Percentiles rank a stretch among this genome's conserved stretches.
These are phyloP conservation scores for Scytalopus superciliaris DNA, from an alignment of 2,113 vertebrate species.

Conservation along the genomic window DNA sequence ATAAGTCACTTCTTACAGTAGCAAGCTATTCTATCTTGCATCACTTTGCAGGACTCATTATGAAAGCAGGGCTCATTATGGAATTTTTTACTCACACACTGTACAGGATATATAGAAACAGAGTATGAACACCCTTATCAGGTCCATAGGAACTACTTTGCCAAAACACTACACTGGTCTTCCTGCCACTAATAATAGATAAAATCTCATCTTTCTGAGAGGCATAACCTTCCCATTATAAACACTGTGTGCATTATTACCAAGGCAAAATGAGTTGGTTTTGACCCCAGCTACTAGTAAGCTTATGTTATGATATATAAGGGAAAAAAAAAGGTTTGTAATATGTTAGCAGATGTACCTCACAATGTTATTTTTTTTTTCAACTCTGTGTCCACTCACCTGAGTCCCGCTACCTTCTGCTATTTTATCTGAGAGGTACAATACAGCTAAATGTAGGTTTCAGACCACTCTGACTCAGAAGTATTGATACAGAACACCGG, in stretches of 20 bases:
- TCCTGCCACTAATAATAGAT: not conserved
- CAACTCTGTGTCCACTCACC: not conserved
- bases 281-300: not conserved
- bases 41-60: not conserved
- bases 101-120: not conserved
- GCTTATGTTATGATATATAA: not conserved
- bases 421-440: not conserved
- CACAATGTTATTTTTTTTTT: not conserved
- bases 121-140: not conserved
- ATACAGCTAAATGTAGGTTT: not conserved
- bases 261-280: not conserved
- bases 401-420: not conserved
- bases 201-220: not conserved
- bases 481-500: not conserved
- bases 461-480: not conserved
- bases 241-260: fast-evolving
- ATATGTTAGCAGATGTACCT: not conserved
- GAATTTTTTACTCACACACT: not conserved
- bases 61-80: not conserved
- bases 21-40: not conserved
- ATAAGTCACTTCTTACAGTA: not conserved
- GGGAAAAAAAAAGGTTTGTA: not conserved
- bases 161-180: not conserved
- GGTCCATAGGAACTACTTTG: not conserved
- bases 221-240: not conserved